These are phyloP conservation scores for Actinostola sp. DNA, from an alignment of 92 coral and sea anemone genomes.

Conservation along the genomic window DNA sequence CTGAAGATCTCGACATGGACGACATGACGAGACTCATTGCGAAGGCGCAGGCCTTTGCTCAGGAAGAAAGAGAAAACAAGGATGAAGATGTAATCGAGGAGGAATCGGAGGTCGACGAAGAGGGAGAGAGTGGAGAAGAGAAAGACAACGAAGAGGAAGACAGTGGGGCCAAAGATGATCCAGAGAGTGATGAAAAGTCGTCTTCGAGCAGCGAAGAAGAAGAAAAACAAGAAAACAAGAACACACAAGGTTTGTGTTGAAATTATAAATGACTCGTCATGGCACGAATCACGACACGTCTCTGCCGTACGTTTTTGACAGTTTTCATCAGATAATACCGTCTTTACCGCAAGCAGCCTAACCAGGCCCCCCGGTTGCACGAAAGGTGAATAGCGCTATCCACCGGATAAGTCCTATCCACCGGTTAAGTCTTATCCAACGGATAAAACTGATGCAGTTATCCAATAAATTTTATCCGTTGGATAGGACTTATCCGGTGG, in stretches of 20 bases:
- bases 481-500: no score
- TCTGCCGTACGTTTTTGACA: no score
- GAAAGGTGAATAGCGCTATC: no score
- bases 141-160: conserved; percentile 13
- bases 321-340: no score
- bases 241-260: not conserved
- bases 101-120: conserved; percentile 26
- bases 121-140: conserved; percentile 15
- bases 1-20: conserved; percentile 46
- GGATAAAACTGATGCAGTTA: no score
- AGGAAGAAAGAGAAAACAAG: conserved; percentile 38
- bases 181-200: conserved; percentile 14
- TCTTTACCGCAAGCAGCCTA: no score
- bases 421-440: no score
- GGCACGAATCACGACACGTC: no score
- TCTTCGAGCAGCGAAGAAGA: conserved; percentile 57
- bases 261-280: no score
- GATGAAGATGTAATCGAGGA: conserved; percentile 33
- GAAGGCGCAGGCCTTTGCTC: conserved; percentile 66
- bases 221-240: conserved; percentile 2
- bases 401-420: no score
- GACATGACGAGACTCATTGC: conserved; percentile 58
- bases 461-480: no score
- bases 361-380: no score
- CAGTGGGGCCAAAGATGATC: conserved; percentile 28